phyloP scores from a whole-genome alignment of 2,888 invertebrate genomes.

The Xanthorhoe designata region DNA sequence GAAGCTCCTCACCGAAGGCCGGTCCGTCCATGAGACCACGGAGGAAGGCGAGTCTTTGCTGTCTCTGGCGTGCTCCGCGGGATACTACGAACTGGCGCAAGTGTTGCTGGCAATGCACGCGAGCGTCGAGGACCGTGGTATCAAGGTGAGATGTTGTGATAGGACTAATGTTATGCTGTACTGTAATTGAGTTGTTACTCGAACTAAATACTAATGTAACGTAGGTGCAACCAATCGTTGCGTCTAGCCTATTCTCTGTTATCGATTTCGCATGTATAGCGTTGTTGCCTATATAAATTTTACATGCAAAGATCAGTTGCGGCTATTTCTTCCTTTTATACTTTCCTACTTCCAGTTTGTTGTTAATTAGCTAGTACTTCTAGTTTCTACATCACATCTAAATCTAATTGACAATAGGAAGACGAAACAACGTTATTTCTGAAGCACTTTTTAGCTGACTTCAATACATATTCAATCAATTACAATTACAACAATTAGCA shows the following conservation, averaged over 20 bases:
- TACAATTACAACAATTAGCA: too few relatives aligned
- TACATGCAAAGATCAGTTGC: background rate
- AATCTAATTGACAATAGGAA: background rate
- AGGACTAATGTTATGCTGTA: background rate
- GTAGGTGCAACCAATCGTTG: background rate
- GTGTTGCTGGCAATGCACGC: slow-evolving; percentile 98
- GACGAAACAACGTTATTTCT: background rate
- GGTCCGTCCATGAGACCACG: slow-evolving; percentile 97
- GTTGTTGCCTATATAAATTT: background rate
- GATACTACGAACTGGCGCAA: slow-evolving; percentile 98
- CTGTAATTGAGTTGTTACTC: background rate
- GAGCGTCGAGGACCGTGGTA: slow-evolving; percentile 98
- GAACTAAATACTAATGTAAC: background rate
- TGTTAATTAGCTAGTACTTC: background rate
- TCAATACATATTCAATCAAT: background rate
- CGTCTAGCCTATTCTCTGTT: background rate
- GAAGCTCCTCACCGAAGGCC: slow-evolving; percentile 96
- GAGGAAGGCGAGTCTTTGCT: slow-evolving; percentile 98
- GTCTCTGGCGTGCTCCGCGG: slow-evolving; percentile 98
- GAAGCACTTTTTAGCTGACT: background rate
- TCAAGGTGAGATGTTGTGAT: slow-evolving; percentile 85
- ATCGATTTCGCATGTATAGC: background rate
- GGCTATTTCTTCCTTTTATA: background rate
- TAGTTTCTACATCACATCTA: background rate
- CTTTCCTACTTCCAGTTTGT: background rate